A percentile compares a stretch with the other conserved stretches of the same genome.
Evolutionary conservation across 2,888 invertebrate genomes (phyloP).

Genomic region (Euproctis similis): DNA sequence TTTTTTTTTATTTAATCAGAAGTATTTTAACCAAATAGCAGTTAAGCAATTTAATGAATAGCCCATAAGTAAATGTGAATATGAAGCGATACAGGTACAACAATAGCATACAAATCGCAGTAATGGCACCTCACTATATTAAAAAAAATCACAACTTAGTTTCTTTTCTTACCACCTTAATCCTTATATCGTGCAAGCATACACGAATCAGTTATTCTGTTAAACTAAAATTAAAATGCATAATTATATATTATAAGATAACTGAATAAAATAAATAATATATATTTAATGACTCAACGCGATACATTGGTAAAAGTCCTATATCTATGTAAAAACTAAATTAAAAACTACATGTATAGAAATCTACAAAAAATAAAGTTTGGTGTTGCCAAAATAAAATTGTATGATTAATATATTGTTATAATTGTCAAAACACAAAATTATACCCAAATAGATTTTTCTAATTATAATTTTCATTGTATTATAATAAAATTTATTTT

Average conservation of each 20-base stretch:
- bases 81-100: constrained; percentile 50
- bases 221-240: constrained; percentile 15
- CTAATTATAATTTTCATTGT: too few species aligned
- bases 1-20: too few species aligned
- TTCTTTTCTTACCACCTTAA: constrained; percentile 30
- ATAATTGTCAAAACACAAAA: too few species aligned
- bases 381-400: constrained; percentile 19
- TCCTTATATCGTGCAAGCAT: constrained; percentile 26
- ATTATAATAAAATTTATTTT: too few species aligned
- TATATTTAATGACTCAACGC: constrained; percentile 28
- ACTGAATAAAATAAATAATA: constrained; percentile 15
- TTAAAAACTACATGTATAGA: constrained; percentile 15
- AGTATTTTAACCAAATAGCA: too few species aligned
- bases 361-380: constrained; percentile 18
- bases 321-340: constrained; percentile 13
- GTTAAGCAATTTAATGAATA: constrained; percentile 41
- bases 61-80: constrained; percentile 37
- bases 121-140: constrained; percentile 68
- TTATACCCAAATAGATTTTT: too few species aligned
- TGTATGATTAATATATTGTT: constrained; percentile 1
- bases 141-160: constrained; percentile 52
- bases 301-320: constrained; percentile 28
- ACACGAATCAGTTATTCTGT: constrained; percentile 18
- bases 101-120: constrained; percentile 45
- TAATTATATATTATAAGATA: constrained; percentile 10